Base-by-base conservation (phyloP, 2,888 invertebrate species). In the Andricus curvator region DNA sequence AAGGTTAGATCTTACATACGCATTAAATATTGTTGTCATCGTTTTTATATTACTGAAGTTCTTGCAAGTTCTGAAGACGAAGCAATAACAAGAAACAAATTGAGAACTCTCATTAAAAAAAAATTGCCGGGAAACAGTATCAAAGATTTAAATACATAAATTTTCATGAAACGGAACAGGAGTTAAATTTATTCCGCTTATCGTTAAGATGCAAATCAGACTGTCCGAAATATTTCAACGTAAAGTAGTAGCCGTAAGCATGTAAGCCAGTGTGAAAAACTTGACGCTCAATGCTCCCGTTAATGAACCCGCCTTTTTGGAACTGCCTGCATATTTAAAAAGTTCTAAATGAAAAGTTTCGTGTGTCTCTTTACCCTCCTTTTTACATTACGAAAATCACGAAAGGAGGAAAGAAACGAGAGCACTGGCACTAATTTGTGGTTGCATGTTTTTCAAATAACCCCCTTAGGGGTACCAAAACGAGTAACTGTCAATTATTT, bases 121-220 rank as follows among this genome's bases (percentile, higher is more conserved):
- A 22, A 70, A 9, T 29, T 51, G 17, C 17, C 20, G 17, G 4
- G 48, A 25, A 70, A 70, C 68, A 15, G 48, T 68, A 68, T 68
- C 68, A 48, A 68, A 48, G 15, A 68, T 68, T 68, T 68, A 70
- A 48, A 70, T 48, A 48, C 48, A 51, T 70, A 29, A 70, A 48
- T 70, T 48, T 70, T 70, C 68, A 48, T 25, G 68, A 70, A 70
- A 70, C 68, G 68, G 68, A 51, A 70, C 68, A 70, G 20, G 48
- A 48, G 48, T 2, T 70, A 70, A 25, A 70, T 70, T 70, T 70
- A 70, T 70, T 70, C 68, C 17, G 67, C 67, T 70, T 70, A 51
- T 70, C 68, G 48, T 68, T 70, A 48, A 25, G 48, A 70, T 70
- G 48, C 25, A 70, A 70, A 70, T 51, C 68, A 48, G 29, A 51